A percentile compares a stretch with the other conserved stretches of the same genome.
Evolutionary conservation across 2,113 vertebrate genomes (phyloP).

Genomic region (Heliornis fulica): DNA sequence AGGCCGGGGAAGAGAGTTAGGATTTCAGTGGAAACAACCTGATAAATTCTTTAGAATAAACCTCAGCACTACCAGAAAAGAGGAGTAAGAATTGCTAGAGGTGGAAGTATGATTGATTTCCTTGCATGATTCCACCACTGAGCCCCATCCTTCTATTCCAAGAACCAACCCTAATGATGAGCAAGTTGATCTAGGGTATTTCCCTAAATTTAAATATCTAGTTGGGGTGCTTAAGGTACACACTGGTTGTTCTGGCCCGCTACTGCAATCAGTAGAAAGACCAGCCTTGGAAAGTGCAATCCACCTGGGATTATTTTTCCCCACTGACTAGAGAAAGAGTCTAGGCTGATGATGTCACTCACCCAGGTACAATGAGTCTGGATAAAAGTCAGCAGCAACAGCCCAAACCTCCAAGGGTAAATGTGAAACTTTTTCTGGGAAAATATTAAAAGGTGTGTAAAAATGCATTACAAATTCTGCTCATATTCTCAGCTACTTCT

Average conservation of each 20-base stretch:
- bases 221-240: neutral
- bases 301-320: neutral
- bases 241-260: neutral
- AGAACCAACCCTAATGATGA: neutral
- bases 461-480: constrained; percentile 34
- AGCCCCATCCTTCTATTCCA: neutral
- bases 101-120: neutral
- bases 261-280: neutral
- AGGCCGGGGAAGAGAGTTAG: neutral
- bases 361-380: neutral
- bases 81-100: neutral
- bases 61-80: neutral
- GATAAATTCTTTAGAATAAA: neutral
- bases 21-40: neutral
- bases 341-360: neutral
- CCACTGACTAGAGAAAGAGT: neutral
- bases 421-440: neutral
- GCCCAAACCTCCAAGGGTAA: neutral
- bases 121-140: neutral
- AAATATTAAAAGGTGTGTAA: neutral
- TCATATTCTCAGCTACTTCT: constrained; percentile 8
- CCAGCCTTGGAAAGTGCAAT: neutral
- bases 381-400: neutral
- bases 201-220: neutral
- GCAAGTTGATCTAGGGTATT: neutral